Evolutionary conservation across 1,140 invertebrate species (phyloP), one percentile per base, ranked within the genome.

Genomic region (Drosophila orena): DNA sequence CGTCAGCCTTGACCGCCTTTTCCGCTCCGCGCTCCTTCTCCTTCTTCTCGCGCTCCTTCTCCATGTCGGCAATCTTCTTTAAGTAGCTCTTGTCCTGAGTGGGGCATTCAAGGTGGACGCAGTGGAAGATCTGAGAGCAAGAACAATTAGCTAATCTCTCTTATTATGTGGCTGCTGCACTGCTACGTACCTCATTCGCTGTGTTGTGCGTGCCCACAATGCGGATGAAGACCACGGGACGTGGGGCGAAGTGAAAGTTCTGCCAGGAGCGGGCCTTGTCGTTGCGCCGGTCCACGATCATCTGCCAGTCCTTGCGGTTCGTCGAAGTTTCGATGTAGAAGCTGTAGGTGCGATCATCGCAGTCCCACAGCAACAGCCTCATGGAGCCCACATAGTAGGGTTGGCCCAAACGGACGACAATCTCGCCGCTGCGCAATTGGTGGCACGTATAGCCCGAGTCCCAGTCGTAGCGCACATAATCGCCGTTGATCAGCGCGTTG

Each of bases 381-480:
- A 99, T 96, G 7, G 97, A 98, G 49, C 96, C 95, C 55, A 99
- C 95, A 70, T 98, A 94, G 93, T 98, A 99, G 2, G 99, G 98
- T 93, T 99, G 99, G 17, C 97, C 97, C 64, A 99, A 94, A 93
- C 99, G 98, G 59, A 99, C 96, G 69, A 98, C 94, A 90, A 99
- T 99, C 69, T 96, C 95, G 34, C 98, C 98, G 84, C 96, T 98
- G 71, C 98, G 98, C 40, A 99, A 93, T 93, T 99, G 98, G 94
- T 99, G 99, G 93, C 98, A 99, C 2, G 98, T 99, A 93, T 99
- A 99, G 49, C 99, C 91, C 4, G 96, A 97, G 93, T 99, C 98
- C 98, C 98, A 99, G 94, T 99, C 98, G 93, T 99, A 99, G 92
- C 97, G 96, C 74, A 96, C 95, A 30, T 95, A 97, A 88, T 99